phyloP scores from a whole-genome alignment of 2,888 invertebrate genomes.

The Cheilosia scutellata region DNA sequence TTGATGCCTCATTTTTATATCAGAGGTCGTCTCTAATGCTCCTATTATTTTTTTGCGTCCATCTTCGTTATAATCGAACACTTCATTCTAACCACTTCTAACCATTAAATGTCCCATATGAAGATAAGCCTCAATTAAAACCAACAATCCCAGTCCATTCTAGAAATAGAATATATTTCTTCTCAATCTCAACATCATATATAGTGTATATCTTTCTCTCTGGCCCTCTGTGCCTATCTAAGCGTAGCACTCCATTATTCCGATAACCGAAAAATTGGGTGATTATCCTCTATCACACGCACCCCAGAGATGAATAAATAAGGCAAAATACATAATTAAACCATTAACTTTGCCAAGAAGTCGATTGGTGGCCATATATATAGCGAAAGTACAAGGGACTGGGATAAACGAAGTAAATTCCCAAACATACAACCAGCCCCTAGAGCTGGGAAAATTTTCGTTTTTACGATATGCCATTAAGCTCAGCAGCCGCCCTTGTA shows the following conservation, averaged over 20 bases:
- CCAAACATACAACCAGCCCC: slow-evolving; percentile 1
- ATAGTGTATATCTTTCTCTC: neutral
- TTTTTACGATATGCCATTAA: slow-evolving; percentile 50
- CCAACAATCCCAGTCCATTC: neutral
- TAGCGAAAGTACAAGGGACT: too few relatives aligned
- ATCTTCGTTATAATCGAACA: too few relatives aligned
- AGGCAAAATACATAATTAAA: slow-evolving; percentile 71
- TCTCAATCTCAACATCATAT: neutral
- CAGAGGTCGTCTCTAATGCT: too few relatives aligned
- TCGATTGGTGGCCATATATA: slow-evolving; percentile 13
- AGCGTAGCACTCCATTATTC: slow-evolving; percentile 45
- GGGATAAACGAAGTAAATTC: slow-evolving; percentile 8
- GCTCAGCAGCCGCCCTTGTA: slow-evolving; percentile 3
- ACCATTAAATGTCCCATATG: neutral
- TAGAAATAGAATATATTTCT: neutral
- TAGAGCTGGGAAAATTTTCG: neutral
- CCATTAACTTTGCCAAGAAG: slow-evolving; percentile 60
- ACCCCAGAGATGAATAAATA: slow-evolving; percentile 67
- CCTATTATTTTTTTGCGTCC: too few relatives aligned
- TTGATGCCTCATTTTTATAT: too few relatives aligned
- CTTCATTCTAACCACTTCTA: neutral
- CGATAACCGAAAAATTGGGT: slow-evolving; percentile 64
- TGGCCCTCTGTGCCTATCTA: neutral
- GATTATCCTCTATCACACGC: slow-evolving; percentile 63
- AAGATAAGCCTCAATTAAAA: neutral